phyloP scores from a whole-genome alignment of 2,797 vertebrate species.

The Sebastes cheni region DNA sequence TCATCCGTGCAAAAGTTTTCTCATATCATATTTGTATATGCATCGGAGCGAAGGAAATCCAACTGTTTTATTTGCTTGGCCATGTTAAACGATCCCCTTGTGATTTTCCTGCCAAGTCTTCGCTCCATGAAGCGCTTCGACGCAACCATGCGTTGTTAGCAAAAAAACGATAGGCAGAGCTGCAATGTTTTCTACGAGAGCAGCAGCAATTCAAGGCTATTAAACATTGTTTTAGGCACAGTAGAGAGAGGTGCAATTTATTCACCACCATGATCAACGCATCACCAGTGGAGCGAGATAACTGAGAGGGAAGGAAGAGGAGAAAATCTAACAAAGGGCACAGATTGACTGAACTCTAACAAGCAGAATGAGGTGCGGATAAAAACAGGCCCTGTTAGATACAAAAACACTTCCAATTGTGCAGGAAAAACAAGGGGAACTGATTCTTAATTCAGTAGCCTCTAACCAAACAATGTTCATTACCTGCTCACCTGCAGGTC shows the following conservation, averaged over 20 bases:
- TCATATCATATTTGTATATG: constrained; percentile 19
- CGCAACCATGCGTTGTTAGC: constrained; percentile 25
- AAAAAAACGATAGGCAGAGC: not conserved
- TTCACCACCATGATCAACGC: constrained; percentile 41
- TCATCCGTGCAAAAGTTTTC: constrained; percentile 5
- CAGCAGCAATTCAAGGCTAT: constrained; percentile 32
- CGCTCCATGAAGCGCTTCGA: not conserved
- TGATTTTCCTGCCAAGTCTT: constrained; percentile 16
- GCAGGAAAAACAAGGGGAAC: not conserved
- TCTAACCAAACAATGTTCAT: not conserved
- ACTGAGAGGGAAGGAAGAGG: constrained; percentile 1
- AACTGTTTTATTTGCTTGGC: constrained; percentile 27
- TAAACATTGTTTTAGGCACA: constrained; percentile 34
- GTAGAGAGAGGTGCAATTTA: constrained; percentile 26
- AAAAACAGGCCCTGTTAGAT: constrained; percentile 3
- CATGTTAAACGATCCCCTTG: constrained; percentile 47
- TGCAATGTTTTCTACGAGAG: constrained; percentile 17
- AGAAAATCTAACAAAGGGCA: not conserved
- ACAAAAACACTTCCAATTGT: not conserved
- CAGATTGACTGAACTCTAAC: constrained; percentile 21
- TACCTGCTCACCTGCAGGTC: not conserved
- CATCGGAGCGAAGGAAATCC: not conserved
- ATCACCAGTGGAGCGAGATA: constrained; percentile 11
- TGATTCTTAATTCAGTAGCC: not conserved
- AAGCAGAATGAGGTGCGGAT: constrained; percentile 11